phyloP scores from a whole-genome alignment of 2,113 vertebrate species.

The Alexandromys fortis region DNA sequence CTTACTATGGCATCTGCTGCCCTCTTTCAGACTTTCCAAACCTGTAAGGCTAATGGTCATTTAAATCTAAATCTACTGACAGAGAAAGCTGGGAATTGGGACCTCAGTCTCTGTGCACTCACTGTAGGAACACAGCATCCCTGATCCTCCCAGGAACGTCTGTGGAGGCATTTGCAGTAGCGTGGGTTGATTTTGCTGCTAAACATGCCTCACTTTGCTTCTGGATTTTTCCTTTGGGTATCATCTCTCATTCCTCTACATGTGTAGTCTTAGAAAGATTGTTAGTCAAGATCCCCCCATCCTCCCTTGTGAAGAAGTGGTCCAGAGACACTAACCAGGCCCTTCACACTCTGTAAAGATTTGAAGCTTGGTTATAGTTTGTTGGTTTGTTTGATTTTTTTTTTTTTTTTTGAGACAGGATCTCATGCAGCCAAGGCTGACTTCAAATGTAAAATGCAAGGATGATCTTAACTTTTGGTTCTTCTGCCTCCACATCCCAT shows the following conservation, averaged over 20 bases:
- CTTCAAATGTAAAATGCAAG: not conserved
- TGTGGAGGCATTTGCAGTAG: not conserved
- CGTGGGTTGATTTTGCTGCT: not conserved
- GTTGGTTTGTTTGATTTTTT: not conserved
- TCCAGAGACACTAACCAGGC: not conserved
- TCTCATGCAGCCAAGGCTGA: not conserved
- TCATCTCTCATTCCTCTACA: not conserved
- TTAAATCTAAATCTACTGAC: not conserved
- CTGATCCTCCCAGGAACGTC: not conserved
- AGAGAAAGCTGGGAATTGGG: slow-evolving; percentile 8
- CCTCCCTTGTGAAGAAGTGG: not conserved
- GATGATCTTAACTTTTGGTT: not conserved
- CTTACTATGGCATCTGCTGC: not conserved
- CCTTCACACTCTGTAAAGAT: not conserved
- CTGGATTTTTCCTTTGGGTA: not conserved
- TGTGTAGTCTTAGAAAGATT: not conserved
- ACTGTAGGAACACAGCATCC: not conserved
- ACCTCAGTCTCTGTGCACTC: not conserved
- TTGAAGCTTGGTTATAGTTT: not conserved
- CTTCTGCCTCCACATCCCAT: not conserved
- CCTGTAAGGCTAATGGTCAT: not conserved
- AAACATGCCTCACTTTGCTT: not conserved
- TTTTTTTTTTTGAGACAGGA: not conserved
- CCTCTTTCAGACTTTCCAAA: slow-evolving; percentile 17
- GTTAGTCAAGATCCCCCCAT: not conserved